Evolutionary conservation across 2,113 vertebrate genomes (phyloP).

Genomic region (Caretta caretta): DNA sequence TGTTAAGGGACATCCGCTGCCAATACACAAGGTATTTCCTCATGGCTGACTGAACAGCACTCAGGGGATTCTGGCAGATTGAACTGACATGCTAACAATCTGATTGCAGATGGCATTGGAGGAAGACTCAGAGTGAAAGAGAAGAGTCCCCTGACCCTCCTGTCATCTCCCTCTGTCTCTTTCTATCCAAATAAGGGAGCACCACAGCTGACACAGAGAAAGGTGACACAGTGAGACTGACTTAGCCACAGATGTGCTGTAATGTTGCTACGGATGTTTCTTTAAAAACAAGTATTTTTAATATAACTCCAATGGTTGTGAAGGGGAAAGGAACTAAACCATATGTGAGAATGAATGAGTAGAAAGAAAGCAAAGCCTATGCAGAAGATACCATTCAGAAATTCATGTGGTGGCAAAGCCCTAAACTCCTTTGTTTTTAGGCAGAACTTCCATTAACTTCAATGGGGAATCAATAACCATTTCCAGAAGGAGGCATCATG

Average conservation of each 20-base stretch:
- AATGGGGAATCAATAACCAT: background rate
- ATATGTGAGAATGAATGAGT: background rate
- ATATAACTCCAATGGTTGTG: conserved; percentile 45
- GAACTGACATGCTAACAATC: conserved; percentile 85
- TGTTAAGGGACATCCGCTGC: conserved; percentile 79
- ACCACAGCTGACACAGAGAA: background rate
- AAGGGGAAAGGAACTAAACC: conserved; percentile 41
- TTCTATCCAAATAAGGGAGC: background rate
- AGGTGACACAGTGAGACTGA: conserved; percentile 38
- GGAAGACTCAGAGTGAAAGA: conserved; percentile 60
- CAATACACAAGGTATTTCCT: conserved; percentile 77
- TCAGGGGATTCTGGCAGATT: conserved; percentile 80
- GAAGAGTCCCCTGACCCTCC: conserved; percentile 63
- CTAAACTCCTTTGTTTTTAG: background rate
- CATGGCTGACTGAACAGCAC: conserved; percentile 76
- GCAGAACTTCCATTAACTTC: fast-evolving
- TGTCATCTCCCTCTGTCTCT: conserved; percentile 59
- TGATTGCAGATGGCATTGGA: conserved; percentile 80
- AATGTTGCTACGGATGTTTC: conserved; percentile 23
- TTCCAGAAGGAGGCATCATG: background rate
- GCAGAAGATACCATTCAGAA: fast-evolving
- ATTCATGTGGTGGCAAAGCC: fast-evolving
- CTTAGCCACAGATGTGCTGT: conserved; percentile 6
- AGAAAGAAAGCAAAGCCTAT: background rate
- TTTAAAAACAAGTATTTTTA: conserved; percentile 53